A percentile compares a stretch with the other conserved stretches of the same genome.
phyloP scores from a whole-genome alignment of 2,888 invertebrate genomes.

The Embidobia sp. region DNA sequence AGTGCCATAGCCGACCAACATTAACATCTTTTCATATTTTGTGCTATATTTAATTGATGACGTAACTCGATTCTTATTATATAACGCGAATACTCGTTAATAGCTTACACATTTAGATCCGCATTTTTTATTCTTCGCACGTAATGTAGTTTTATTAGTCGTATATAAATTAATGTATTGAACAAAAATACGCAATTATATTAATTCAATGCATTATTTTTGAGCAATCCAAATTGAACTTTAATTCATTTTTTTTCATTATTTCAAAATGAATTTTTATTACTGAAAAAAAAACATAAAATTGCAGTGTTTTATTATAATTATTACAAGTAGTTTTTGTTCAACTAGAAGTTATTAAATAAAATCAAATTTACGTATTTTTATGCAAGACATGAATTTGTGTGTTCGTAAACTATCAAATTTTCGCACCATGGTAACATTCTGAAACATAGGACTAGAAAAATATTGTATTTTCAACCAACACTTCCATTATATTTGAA shows the following conservation, averaged over 20 bases:
- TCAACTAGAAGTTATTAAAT: no score
- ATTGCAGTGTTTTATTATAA: no score
- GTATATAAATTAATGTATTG: constrained; percentile 40
- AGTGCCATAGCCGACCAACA: constrained; percentile 60
- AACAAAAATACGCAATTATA: constrained; percentile 25
- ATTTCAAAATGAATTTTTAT: no score
- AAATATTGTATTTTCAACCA: constrained; percentile 56
- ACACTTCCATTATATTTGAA: constrained; percentile 46
- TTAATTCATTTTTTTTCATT: no score
- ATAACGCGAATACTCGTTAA: constrained; percentile 49
- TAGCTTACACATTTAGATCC: constrained; percentile 54
- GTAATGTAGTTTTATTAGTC: constrained; percentile 40
- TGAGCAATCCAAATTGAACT: no score
- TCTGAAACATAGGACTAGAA: constrained; percentile 68
- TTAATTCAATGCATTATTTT: no score
- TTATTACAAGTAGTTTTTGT: no score
- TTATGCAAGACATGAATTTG: constrained; percentile 24
- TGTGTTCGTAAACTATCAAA: constrained; percentile 68
- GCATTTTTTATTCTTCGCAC: constrained; percentile 13
- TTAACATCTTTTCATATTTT: constrained; percentile 44
- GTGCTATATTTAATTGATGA: constrained; percentile 47
- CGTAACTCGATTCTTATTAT: constrained; percentile 40
- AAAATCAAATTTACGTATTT: constrained; percentile 12
- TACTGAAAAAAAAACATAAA: no score
- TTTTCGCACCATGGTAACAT: constrained; percentile 71